Evolutionary conservation across 2,797 vertebrate genomes (phyloP).

Genomic region (Taenioides sp.): DNA sequence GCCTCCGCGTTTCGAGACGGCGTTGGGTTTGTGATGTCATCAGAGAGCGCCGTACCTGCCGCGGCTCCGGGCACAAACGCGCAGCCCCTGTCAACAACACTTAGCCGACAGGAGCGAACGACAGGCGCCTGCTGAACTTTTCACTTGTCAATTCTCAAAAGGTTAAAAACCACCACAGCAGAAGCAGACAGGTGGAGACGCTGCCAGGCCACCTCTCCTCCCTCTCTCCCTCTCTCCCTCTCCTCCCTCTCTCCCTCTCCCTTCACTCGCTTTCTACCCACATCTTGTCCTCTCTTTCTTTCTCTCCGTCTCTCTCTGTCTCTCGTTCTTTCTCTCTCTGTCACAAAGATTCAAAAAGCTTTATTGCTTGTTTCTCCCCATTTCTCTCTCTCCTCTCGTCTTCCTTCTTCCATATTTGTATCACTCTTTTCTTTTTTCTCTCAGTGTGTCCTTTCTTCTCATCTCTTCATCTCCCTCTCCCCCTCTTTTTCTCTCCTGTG

Average conservation of each 20-base stretch:
- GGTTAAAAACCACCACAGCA: slow-evolving; percentile 81
- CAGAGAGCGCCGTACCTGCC: slow-evolving; percentile 69
- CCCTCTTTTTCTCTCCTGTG: not conserved
- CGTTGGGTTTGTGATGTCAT: slow-evolving; percentile 39
- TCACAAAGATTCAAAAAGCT: no score
- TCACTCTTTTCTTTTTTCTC: not conserved
- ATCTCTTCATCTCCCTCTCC: not conserved
- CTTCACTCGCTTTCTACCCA: not conserved
- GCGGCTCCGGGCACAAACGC: slow-evolving; percentile 70
- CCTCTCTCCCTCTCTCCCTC: not conserved
- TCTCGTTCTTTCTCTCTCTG: not conserved
- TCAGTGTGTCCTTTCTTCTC: not conserved
- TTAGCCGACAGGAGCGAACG: slow-evolving; percentile 79
- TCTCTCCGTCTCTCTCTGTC: no score
- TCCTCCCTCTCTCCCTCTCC: not conserved
- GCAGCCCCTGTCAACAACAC: slow-evolving; percentile 87
- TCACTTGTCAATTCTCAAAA: slow-evolving; percentile 90
- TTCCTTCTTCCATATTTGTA: slow-evolving; percentile 18
- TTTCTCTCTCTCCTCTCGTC: slow-evolving; percentile 16
- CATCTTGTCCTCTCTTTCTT: not conserved
- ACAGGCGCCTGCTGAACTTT: slow-evolving; percentile 83
- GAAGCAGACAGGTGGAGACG: slow-evolving; percentile 56
- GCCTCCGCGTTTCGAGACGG: slow-evolving; percentile 22
- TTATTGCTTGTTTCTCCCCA: not conserved
- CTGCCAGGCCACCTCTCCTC: slow-evolving; percentile 41